Evolutionary conservation across 2,797 vertebrate genomes (phyloP), one percentile per base, ranked within the genome.

Genomic region (Cheirogaleus major): DNA sequence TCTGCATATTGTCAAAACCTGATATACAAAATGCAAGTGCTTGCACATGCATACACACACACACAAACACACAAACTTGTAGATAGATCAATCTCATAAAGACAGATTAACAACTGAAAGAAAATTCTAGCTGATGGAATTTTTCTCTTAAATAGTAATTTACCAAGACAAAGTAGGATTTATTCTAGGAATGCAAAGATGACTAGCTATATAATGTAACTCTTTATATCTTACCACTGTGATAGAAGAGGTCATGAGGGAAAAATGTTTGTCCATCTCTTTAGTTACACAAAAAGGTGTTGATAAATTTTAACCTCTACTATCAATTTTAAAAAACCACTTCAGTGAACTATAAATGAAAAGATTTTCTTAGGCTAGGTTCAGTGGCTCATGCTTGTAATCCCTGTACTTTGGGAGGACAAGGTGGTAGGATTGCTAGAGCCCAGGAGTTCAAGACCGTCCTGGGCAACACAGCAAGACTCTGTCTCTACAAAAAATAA

Each of bases 111-210:
- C 23, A 78, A 89, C 35, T 69, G 15, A 90, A 87, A 75, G 61
- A 61, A 88, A 89, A 79, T 82, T 89, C 57, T 97, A 41, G 76
- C 27, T 86, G 57, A 27, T 59, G 20, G 23, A 41, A 52, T 85
- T 92, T 83, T 93, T 86, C 45, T 90, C 43, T 78, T 75, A 92
- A 72, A 69, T 89, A 86, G 41, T 67, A 78, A 73, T 84, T 96
- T 94, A 87, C 12, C 30, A 83, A 80, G 38, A 22, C 63, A 87
- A 91, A 92, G 48, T 93, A 65, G 79, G 4, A 41, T 85, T 96
- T 92, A 82, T 73, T 82, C n/a, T 73, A 93, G 48, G 32, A 96
- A 70, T 67, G 32, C 27, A 67, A 86, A 80, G 20, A 82, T 95
- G 57, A 63, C 23, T 79, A 63, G 23, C 8, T 73, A 43, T 75